Conservation (phyloP, 1,140 invertebrate species). For the Eciton burchellii region DNA sequence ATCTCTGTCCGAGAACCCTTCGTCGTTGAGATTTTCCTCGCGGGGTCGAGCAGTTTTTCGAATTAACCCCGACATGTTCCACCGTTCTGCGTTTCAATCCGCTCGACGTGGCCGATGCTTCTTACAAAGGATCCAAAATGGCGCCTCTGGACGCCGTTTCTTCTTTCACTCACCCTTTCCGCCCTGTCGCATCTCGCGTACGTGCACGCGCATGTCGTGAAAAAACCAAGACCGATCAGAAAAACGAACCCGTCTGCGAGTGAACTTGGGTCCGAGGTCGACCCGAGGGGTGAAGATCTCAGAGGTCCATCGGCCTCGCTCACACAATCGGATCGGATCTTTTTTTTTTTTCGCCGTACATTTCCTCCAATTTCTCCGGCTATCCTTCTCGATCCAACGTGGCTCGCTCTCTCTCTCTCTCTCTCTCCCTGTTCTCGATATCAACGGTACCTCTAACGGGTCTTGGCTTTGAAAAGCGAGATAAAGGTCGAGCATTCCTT, state of each 20-base stretch:
- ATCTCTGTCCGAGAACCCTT: constrained; percentile 52
- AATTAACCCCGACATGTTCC: constrained; percentile 73
- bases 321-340: constrained; percentile 46
- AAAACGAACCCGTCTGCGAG: constrained; percentile 57
- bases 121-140: constrained; percentile 79
- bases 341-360: constrained; percentile 55
- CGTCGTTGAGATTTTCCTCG: constrained; percentile 69
- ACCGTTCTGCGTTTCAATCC: constrained; percentile 33
- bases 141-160: constrained; percentile 58
- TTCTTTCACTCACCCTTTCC: constrained; percentile 44
- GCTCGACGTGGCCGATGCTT: background rate
- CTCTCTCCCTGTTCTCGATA: constrained; percentile 40
- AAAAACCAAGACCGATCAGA: constrained; percentile 51
- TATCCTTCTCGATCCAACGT: constrained; percentile 52
- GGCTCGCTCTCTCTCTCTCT: no score
- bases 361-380: constrained; percentile 68
- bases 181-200: constrained; percentile 18
- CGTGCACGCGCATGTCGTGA: constrained; percentile 1
- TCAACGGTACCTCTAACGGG: constrained; percentile 70
- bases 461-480: constrained; percentile 68
- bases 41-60: constrained; percentile 78
- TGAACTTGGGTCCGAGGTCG: constrained; percentile 26
- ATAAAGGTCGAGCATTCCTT: constrained; percentile 50
- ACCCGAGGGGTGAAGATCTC: constrained; percentile 20
- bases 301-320: constrained; percentile 56